Evolutionary conservation across 2,888 invertebrate species (phyloP).

Genomic region (Apamea epomidion): DNA sequence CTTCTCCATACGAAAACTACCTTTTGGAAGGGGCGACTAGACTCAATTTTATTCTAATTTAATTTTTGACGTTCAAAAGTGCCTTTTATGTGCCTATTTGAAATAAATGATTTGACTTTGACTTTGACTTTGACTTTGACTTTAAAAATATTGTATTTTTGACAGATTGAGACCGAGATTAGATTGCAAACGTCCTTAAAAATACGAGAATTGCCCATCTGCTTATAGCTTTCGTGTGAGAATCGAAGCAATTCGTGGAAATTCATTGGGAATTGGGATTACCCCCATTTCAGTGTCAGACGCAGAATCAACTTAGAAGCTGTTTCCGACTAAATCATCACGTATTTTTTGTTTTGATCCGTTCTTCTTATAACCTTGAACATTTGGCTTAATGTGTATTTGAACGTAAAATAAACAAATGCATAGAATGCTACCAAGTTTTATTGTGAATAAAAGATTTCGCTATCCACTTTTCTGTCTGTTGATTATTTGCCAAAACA

Average conservation of each 20-base stretch:
- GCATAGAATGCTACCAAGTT: conserved; percentile 8
- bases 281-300: neutral
- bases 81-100: too few species aligned
- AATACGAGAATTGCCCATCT: too few species aligned
- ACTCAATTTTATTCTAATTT: too few species aligned
- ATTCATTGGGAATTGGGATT: conserved; percentile 5
- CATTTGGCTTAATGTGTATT: conserved; percentile 14
- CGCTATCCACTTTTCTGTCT: conserved; percentile 21
- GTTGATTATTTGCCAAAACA: conserved; percentile 49
- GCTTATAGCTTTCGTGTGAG: neutral
- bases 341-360: neutral
- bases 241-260: conserved; percentile 8
- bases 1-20: too few species aligned
- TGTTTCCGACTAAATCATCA: neutral
- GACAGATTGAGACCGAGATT: too few species aligned
- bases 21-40: too few species aligned
- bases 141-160: too few species aligned
- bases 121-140: too few species aligned
- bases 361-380: conserved; percentile 32
- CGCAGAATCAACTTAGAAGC: conserved; percentile 1
- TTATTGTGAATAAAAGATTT: conserved; percentile 48
- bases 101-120: too few species aligned
- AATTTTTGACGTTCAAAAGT: too few species aligned
- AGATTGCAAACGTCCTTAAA: too few species aligned
- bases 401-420: conserved; percentile 22